Evolutionary conservation across 2,888 invertebrate genomes (phyloP), one percentile per base, ranked within the genome.

Genomic region (Apotomis betuletana): DNA sequence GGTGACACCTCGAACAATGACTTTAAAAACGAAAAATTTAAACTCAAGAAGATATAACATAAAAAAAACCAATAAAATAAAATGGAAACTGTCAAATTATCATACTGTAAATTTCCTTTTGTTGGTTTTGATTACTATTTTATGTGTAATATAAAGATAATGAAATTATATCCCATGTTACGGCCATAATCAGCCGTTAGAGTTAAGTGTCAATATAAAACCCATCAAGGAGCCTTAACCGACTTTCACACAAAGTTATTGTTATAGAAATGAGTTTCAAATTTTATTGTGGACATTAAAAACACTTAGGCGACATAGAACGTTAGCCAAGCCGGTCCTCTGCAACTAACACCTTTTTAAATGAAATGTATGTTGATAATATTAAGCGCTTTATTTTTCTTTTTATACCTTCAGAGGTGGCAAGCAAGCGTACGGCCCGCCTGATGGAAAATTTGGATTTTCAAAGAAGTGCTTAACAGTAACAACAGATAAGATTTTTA

Each of bases 231-330:
- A 2, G 60, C 55, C 58, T 70, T 49, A 55, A 67, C 54, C 41
- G 61, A 61, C 61, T 71, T 65, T 67, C 71, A 15, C 57, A 67
- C 41, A 41, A 44, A 71, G 52, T 71, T 71, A 67, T 71, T 71
- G 71, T 67, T 71, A 71, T 67, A 62, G 67, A 67, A 67, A 71
- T 67, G 71, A 67, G 61, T 49, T 71, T 62, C 57, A 65, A 55
- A 61, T 71, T 67, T 71, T 71, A 71, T 67, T 57, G 57, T 54
- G 3, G 41, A n/a, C 67, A 54, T 61, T 71, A 61, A 61, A 61
- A 61, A 61, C 49, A 67, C 51, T 61, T 12, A 55, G 57, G 13
- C 13, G 36, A 54, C 13, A 10, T 8, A 52, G 46, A 27, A 54
- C 55, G 59, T 55, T 55, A 70, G 5, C n/a, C 44, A 49, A 57